phyloP scores from a whole-genome alignment of 1,140 invertebrate species.

The Bombyx mori region ASM3026992v2 NC_085111.1:2893501-2894000 shows the following conservation, averaged over 20 bases:
- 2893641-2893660: conserved; percentile 75
- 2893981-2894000: conserved; percentile 93
- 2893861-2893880: conserved; percentile 94
- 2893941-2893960: conserved; percentile 89
- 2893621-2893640: conserved; percentile 87
- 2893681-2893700: conserved; percentile 97
- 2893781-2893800: conserved; percentile 95
- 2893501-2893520: conserved; percentile 87
- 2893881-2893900: conserved; percentile 88
- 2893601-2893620: conserved; percentile 88
- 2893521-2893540: conserved; percentile 87
- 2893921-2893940: conserved; percentile 99
- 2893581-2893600: conserved; percentile 90
- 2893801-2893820: conserved; percentile 94
- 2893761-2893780: conserved; percentile 96
- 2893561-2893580: conserved; percentile 80
- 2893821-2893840: conserved; percentile 94
- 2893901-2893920: conserved; percentile 95
- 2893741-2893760: conserved; percentile 99
- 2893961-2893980: conserved; percentile 96
- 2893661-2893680: conserved; percentile 76
- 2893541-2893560: conserved; percentile 86
- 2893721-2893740: conserved; percentile 90
- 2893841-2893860: conserved; percentile 87
- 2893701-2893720: conserved; percentile 94